Base-by-base conservation (phyloP, 1,140 invertebrate genomes). In the Drosophila auraria region DNA sequence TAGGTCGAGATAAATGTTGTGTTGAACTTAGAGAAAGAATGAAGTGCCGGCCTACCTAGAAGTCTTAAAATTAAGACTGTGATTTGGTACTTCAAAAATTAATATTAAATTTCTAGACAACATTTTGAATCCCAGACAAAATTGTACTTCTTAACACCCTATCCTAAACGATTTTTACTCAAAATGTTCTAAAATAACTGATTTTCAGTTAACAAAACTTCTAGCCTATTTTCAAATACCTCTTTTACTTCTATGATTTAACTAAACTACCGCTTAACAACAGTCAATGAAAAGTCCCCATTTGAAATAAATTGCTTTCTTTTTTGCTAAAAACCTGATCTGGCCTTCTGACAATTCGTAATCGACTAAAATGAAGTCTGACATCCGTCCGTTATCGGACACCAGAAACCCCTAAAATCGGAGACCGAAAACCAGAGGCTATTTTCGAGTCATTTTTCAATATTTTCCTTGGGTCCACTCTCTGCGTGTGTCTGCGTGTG, bases 401-500 rank as follows among this genome's bases (percentile, higher is more conserved):
- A 68, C n/a, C 23, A 68, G 30, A 70, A 68, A 40, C 49, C 68
- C 68, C 20, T 14, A 30, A 54, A 68, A 68, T 68, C 68, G n/a
- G 12, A 70, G 68, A 42, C 50, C 38, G 27, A 27, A 68, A 53
- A 53, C 66, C 66, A 49, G 38, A 25, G 70, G 45, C 27, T 40
- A 45, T 73, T 60, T 57, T 33, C 45, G 30, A 38, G 20, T 44
- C 38, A 51, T 72, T 60, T 53, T 73, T 60, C 54, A 73, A 61
- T 60, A 60, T 58, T 73, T 73, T 73, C 38, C 33, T 42, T 40
- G 30, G 40, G 3, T 38, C 20, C 23, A 53, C 51, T 69, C 51
- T 47, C 38, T 58, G 36, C 44, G 36, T 50, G 44, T 72, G 63
- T 68, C 63, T 68, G 73, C 70, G 70, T 72, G 73, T 73, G 68